Evolutionary conservation across 2,888 invertebrate species (phyloP).

Genomic region (Fragum sueziense): DNA sequence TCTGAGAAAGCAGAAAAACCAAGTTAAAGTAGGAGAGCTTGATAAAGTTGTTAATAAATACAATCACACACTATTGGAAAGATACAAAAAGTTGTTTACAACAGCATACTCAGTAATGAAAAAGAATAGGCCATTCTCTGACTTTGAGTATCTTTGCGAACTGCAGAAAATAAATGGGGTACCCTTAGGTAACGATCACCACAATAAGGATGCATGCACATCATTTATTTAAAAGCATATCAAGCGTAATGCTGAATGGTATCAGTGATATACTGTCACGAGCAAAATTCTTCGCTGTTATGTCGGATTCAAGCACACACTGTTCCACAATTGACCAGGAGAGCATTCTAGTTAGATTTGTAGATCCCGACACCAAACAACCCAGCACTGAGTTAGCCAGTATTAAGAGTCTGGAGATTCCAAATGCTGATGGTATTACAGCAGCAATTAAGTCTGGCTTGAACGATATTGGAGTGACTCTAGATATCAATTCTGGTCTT

Average conservation of each 20-base stretch:
- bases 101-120: conserved; percentile 28
- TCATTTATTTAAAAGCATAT: conserved; percentile 25
- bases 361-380: conserved; percentile 20
- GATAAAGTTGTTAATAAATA: conserved; percentile 7
- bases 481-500: conserved; percentile 13
- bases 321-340: conserved; percentile 22
- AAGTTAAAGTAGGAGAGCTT: not conserved
- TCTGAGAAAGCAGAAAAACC: not conserved
- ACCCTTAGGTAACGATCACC: too few species aligned
- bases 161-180: conserved; percentile 27
- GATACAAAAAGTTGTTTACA: conserved; percentile 21
- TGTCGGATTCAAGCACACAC: conserved; percentile 34
- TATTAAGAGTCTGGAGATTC: conserved; percentile 29
- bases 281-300: conserved; percentile 9
- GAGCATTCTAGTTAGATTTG: conserved; percentile 15
- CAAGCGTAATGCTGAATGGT: not conserved
- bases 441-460: conserved; percentile 15
- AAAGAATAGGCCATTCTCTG: conserved; percentile 22
- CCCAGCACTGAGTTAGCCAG: conserved; percentile 17
- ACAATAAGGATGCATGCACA: too few species aligned
- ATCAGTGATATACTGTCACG: not conserved
- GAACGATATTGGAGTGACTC: conserved; percentile 11
- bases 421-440: conserved; percentile 31
- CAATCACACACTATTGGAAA: conserved; percentile 5
- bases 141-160: conserved; percentile 24